Percentiles rank a stretch among this genome's conserved stretches.
These are phyloP conservation scores for Hylaeus anthracinus DNA, from an alignment of 1,140 invertebrate genomes.

Conservation along the genomic window DNA sequence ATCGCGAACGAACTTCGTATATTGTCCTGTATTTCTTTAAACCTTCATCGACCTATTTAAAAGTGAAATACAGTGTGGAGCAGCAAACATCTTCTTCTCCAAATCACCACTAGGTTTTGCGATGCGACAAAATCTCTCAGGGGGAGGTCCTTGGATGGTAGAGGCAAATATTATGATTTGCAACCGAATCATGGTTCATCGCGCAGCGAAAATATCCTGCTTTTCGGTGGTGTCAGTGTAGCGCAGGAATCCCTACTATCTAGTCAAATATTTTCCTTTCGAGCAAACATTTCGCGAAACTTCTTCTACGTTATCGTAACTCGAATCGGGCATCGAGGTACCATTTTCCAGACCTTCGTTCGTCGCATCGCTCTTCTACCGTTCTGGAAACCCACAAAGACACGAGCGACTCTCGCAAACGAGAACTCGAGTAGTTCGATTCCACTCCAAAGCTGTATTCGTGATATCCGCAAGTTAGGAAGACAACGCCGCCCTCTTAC, in stretches of 20 bases:
- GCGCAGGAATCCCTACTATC: neutral
- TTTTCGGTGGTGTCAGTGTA: neutral
- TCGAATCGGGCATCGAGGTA: neutral
- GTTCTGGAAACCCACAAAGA: neutral
- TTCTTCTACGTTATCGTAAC: neutral
- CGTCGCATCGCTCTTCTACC: neutral
- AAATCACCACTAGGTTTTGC: too few relatives aligned
- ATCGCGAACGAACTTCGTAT: too few relatives aligned
- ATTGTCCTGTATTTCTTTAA: too few relatives aligned
- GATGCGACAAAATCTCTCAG: too few relatives aligned
- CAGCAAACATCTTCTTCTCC: too few relatives aligned
- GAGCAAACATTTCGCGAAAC: slow-evolving; percentile 2
- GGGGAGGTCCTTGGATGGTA: too few relatives aligned
- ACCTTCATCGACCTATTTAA: too few relatives aligned
- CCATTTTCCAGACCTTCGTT: neutral
- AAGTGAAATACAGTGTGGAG: too few relatives aligned
- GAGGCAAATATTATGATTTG: neutral
- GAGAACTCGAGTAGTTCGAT: neutral
- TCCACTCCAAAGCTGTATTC: neutral
- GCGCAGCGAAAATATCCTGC: neutral
- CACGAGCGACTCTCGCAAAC: neutral
- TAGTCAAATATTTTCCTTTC: slow-evolving; percentile 12
- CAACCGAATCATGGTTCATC: neutral
- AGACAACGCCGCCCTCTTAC: neutral
- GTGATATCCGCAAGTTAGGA: neutral